Evolutionary conservation across 2,113 vertebrate species (phyloP).

Genomic region (Anoplopoma fimbria): DNA sequence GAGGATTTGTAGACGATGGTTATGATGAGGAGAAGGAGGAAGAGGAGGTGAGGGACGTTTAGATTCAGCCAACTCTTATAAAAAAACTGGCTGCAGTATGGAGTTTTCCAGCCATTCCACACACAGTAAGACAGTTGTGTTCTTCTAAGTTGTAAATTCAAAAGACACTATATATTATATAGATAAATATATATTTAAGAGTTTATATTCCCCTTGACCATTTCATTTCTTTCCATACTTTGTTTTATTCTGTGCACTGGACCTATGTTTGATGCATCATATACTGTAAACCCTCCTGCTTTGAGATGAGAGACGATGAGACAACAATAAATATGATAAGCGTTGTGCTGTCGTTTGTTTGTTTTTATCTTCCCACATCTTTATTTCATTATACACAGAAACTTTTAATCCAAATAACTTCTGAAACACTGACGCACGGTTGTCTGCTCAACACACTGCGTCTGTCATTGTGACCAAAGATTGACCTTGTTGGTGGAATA

Average conservation of each 20-base stretch:
- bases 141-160: not conserved
- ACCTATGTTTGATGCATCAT: slow-evolving; percentile 56
- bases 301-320: slow-evolving; percentile 44
- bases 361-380: not conserved
- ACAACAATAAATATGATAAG: slow-evolving; percentile 66
- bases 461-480: not conserved
- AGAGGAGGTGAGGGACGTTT: not conserved
- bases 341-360: not conserved
- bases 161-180: slow-evolving; percentile 43
- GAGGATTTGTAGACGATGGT: not conserved
- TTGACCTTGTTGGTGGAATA: not conserved
- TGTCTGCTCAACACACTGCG: not conserved
- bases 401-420: not conserved
- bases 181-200: slow-evolving; percentile 25
- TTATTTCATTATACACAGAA: not conserved
- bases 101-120: not conserved
- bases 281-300: slow-evolving; percentile 59
- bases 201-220: slow-evolving; percentile 25
- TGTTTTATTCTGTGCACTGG: slow-evolving; percentile 70
- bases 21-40: not conserved
- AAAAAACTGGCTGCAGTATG: not conserved
- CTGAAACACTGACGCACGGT: not conserved
- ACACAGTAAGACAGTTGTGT: slow-evolving; percentile 12
- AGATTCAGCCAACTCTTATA: not conserved
- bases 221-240: slow-evolving; percentile 11